Conservation (phyloP, 2,797 vertebrate species). For the Hippoglossus hippoglossus region DNA sequence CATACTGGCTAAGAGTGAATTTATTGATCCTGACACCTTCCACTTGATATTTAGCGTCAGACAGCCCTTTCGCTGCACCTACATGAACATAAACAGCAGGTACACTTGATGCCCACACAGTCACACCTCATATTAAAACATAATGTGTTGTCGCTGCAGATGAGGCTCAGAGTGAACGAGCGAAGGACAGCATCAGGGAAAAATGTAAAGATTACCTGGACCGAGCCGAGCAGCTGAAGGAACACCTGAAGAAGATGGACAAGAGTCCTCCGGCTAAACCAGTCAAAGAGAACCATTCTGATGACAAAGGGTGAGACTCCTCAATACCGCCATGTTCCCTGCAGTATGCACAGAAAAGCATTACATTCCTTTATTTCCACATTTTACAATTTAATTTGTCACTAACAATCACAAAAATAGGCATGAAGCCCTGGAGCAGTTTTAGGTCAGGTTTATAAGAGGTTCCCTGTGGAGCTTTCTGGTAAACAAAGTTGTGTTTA, state of each 20-base stretch:
- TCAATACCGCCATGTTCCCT: neutral
- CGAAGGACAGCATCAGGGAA: slow-evolving; percentile 90
- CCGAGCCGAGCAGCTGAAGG: slow-evolving; percentile 94
- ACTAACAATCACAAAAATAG: neutral
- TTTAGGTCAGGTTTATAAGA: neutral
- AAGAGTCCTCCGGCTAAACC: slow-evolving; percentile 87
- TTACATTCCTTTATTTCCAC: neutral
- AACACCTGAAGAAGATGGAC: slow-evolving; percentile 90
- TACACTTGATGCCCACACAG: neutral
- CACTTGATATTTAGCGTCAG: neutral
- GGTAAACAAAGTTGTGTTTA: neutral
- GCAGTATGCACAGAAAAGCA: neutral
- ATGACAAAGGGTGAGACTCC: slow-evolving; percentile 90
- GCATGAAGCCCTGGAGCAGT: neutral
- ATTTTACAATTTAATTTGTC: neutral
- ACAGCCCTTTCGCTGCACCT: neutral
- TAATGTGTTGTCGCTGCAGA: slow-evolving; percentile 77
- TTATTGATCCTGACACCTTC: neutral
- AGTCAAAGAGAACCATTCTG: slow-evolving; percentile 90
- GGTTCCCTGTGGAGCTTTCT: too few species aligned
- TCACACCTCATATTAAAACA: neutral
- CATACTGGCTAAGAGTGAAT: neutral
- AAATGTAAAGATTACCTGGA: slow-evolving; percentile 94
- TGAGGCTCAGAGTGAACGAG: slow-evolving; percentile 90
- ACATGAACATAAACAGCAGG: too few species aligned